These are phyloP conservation scores for Rhinatrema bivittatum DNA, from an alignment of 2,797 vertebrate species.

Conservation along the genomic window DNA sequence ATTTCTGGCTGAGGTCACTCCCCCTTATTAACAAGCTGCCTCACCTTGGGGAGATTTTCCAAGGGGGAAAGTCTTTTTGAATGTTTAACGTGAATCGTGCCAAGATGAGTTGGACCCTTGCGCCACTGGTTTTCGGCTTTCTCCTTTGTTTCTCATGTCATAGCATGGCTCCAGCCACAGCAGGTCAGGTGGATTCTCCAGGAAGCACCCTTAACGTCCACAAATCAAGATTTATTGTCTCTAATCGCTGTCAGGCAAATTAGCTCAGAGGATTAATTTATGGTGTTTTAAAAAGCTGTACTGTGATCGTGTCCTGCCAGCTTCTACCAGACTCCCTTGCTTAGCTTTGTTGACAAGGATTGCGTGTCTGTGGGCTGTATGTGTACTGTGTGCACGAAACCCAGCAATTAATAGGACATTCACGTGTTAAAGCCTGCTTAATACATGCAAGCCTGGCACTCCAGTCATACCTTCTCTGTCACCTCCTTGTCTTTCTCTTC, in stretches of 20 bases:
- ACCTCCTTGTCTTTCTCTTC: conserved; percentile 22
- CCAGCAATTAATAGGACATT: conserved; percentile 27
- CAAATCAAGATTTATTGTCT: conserved; percentile 42
- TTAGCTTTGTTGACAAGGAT: conserved; percentile 58
- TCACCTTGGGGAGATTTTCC: too few relatives aligned
- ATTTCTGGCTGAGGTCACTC: too few relatives aligned
- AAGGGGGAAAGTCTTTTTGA: too few relatives aligned
- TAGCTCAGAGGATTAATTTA: conserved; percentile 48
- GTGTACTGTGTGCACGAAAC: conserved; percentile 24
- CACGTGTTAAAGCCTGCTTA: conserved; percentile 37
- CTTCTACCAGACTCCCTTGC: conserved; percentile 38
- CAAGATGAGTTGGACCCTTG: too few relatives aligned
- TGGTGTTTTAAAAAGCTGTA: conserved; percentile 48
- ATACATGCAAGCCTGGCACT: conserved; percentile 47
- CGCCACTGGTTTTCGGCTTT: too few relatives aligned
- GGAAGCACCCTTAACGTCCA: conserved; percentile 16
- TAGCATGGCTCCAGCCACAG: too few relatives aligned
- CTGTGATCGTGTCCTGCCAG: conserved; percentile 41
- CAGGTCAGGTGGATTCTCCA: too few relatives aligned
- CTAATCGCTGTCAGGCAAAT: conserved; percentile 25
- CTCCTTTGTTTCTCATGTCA: too few relatives aligned
- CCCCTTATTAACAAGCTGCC: too few relatives aligned
- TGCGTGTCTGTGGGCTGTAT: conserved; percentile 35
- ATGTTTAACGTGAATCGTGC: too few relatives aligned
- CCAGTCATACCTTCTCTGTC: conserved; percentile 30